Percentiles rank a stretch among this genome's conserved stretches.
Conservation (phyloP, 2,797 vertebrate species). For the Nannoperca australis region DNA sequence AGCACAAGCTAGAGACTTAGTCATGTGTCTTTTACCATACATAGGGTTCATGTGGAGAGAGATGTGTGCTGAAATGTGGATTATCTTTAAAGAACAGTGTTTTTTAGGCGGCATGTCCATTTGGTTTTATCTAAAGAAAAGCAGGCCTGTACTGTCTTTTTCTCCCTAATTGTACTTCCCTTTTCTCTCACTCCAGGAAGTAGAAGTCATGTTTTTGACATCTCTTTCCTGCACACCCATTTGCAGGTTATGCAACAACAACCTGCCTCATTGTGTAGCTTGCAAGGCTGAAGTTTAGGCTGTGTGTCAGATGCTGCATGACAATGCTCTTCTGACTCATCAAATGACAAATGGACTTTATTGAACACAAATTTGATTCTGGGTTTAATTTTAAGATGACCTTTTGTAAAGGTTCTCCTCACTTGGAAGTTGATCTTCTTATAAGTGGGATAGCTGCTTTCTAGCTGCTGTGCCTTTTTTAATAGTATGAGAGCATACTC, state of each 20-base stretch:
- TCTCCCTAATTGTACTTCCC: slow-evolving; percentile 30
- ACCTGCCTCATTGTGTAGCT: slow-evolving; percentile 11
- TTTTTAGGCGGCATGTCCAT: slow-evolving; percentile 2
- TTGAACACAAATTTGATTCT: background rate
- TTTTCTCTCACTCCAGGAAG: slow-evolving; percentile 64
- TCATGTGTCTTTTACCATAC: slow-evolving; percentile 11
- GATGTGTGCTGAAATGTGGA: background rate
- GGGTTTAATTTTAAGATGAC: background rate
- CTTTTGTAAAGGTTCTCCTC: background rate
- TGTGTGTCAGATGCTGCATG: slow-evolving; percentile 14
- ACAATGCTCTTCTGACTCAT: background rate
- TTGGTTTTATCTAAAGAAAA: slow-evolving; percentile 24
- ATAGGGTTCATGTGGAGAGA: slow-evolving; percentile 5
- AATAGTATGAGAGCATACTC: background rate
- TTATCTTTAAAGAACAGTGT: background rate
- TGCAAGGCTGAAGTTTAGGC: slow-evolving; percentile 14
- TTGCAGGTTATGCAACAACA: slow-evolving; percentile 55
- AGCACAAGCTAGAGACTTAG: slow-evolving; percentile 13
- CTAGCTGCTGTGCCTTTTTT: slow-evolving; percentile 17
- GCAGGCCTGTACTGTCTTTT: background rate
- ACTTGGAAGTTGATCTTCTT: slow-evolving; percentile 13
- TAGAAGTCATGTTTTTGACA: slow-evolving; percentile 47
- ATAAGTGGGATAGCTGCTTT: slow-evolving; percentile 18
- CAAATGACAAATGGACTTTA: background rate
- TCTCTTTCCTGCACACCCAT: slow-evolving; percentile 23